Evolutionary conservation across 35 echinoderm and acorn worm genomes (phyloP).

Genomic region (Lytechinus pictus): DNA sequence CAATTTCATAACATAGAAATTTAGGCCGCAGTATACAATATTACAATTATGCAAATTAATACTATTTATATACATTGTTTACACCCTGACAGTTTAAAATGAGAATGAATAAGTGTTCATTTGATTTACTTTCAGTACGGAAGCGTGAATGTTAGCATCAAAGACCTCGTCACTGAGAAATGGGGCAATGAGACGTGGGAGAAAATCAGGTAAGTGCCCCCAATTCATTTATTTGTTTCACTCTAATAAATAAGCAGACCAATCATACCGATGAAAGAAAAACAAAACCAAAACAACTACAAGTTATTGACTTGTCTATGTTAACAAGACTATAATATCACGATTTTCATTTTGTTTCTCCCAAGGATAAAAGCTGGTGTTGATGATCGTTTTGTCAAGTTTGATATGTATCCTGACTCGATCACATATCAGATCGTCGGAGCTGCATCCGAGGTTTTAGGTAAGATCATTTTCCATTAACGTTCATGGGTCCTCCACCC

Average conservation of each 20-base stretch:
- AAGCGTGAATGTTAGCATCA: constrained; percentile 44
- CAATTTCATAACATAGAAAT: no score
- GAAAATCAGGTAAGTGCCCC: constrained; percentile 24
- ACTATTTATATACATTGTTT: background rate
- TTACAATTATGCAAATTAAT: background rate
- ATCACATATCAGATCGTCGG: constrained; percentile 47
- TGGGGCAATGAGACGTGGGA: constrained; percentile 50
- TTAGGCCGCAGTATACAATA: background rate
- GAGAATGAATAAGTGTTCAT: background rate
- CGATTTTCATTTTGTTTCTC: background rate
- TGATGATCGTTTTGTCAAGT: constrained; percentile 43
- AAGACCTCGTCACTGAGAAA: constrained; percentile 32
- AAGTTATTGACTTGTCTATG: no score
- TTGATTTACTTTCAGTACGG: constrained; percentile 14
- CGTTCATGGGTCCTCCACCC: background rate
- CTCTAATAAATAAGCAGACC: no score
- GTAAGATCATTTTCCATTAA: background rate
- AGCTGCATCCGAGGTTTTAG: constrained; percentile 7
- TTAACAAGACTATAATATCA: background rate
- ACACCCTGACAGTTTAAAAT: background rate
- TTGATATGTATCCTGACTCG: constrained; percentile 37
- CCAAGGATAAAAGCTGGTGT: constrained; percentile 28
- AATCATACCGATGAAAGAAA: no score
- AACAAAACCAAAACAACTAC: no score
- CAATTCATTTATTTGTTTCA: no score